Evolutionary conservation across 35 echinoderm and acorn worm genomes (phyloP), one percentile per base, ranked within the genome.

Genomic region (Apostichopus parvimensis): DNA sequence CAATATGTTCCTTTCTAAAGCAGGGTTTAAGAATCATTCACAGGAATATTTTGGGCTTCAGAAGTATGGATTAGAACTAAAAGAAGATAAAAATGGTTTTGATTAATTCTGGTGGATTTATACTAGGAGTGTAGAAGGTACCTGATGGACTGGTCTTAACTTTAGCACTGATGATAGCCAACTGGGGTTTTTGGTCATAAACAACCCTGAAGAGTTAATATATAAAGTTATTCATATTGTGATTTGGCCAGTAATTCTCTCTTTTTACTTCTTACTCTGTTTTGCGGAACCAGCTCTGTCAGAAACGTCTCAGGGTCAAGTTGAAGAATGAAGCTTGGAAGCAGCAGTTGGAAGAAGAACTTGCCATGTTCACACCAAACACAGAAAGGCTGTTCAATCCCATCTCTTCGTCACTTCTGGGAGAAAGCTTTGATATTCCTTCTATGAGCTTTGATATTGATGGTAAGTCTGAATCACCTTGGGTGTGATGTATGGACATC

Each of bases 381-480:
- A 98, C 96, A 56, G 96, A 98, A 86, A 80, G 94, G 72, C 92
- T 98, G 1, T 94, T 92, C 70, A 94, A 95, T 25, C 94, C 96
- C 1, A 87, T 94, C 14, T 92, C 90, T 2, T 92, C 88, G 20
- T 94, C 91, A 54, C 88, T 96, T 4, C 83, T 98, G 1, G 94
- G 93, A 79, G 97, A 98, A 56, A 92, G 91, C 73, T 98, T 96
- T 93, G 94, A 95, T 62, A 92, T 92, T 78, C 97, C 94, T 4
- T 98, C 97, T 3, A 94, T 98, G 94, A 98, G 97, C 75, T 96
- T 98, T 91, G 97, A 98, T 77, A 54, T 96, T 6, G 97, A 98
- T 64, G 97, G 94, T 98, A 82, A 93, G 56, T 94, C 9, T 26
- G 54, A 15, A 5, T 81, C 0, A 56, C 1, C 0, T 13, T 45